phyloP scores from a whole-genome alignment of 2,113 vertebrate species.

The Chaetodon trifascialis region DNA sequence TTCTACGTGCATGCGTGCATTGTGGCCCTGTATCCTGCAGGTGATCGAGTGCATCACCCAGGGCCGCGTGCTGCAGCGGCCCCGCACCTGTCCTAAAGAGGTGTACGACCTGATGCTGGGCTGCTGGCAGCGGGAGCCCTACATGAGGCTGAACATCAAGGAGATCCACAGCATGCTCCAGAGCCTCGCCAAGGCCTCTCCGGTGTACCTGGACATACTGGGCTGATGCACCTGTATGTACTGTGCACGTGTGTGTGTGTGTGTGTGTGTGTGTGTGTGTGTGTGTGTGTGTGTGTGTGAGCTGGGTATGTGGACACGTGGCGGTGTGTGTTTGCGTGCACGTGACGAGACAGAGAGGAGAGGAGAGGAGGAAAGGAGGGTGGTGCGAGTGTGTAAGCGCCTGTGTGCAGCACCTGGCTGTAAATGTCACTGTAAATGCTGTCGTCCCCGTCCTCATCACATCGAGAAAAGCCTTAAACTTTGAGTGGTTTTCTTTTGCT shows the following conservation, averaged over 20 bases:
- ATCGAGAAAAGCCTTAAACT: conserved; percentile 96
- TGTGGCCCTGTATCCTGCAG: conserved; percentile 71
- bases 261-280: conserved; percentile 70
- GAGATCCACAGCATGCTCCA: conserved; percentile 96
- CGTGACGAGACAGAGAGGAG: background rate
- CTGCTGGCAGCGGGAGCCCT: conserved; percentile 98
- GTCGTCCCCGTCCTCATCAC: conserved; percentile 88
- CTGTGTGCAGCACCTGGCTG: conserved; percentile 78
- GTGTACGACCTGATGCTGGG: conserved; percentile 99
- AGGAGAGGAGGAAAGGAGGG: conserved; percentile 22
- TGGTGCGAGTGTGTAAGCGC: conserved; percentile 81
- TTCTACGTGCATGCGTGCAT: no score
- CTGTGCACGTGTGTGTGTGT: conserved; percentile 82
- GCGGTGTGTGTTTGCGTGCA: conserved; percentile 8
- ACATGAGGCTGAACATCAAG: conserved; percentile 99
- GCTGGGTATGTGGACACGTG: conserved; percentile 51
- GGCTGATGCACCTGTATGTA: conserved; percentile 85
- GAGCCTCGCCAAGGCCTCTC: conserved; percentile 98
- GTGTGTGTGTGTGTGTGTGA: no score
- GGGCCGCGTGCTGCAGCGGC: conserved; percentile 96
- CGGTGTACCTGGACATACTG: conserved; percentile 99
- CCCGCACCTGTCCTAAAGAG: conserved; percentile 96
- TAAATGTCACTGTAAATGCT: conserved; percentile 83
- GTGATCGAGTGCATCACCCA: conserved; percentile 99
- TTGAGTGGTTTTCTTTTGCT: conserved; percentile 77